Conservation (phyloP, 2,113 vertebrate species). For the Furnarius figulus region DNA sequence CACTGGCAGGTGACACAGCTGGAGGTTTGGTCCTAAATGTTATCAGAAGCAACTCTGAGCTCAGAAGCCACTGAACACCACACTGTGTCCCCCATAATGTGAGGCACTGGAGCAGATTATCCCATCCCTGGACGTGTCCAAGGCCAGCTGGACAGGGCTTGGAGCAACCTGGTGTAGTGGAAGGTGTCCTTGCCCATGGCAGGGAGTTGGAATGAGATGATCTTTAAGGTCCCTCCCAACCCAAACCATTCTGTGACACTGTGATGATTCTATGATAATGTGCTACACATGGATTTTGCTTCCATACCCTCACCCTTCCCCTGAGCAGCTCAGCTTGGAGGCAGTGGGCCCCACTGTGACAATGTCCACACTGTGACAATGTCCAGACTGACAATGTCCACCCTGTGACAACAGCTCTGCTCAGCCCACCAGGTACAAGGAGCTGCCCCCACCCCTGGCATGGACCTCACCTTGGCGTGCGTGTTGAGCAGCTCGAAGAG, state of each 20-base stretch:
- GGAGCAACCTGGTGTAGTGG: accelerated
- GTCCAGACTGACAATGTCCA: background rate
- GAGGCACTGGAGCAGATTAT: background rate
- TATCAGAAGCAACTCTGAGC: background rate
- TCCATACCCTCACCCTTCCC: background rate
- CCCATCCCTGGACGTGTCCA: background rate
- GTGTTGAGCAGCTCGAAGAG: slow-evolving; percentile 97
- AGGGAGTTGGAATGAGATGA: accelerated
- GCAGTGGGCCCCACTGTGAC: background rate
- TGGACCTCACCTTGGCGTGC: slow-evolving; percentile 85
- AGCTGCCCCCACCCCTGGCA: background rate
- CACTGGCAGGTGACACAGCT: background rate
- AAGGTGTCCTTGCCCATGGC: background rate
- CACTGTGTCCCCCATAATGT: background rate
- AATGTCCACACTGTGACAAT: background rate
- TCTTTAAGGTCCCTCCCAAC: background rate
- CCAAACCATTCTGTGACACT: background rate
- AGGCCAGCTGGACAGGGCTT: accelerated
- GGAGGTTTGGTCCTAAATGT: background rate
- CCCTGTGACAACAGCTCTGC: background rate
- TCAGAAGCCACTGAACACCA: background rate
- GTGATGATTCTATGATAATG: too few species aligned
- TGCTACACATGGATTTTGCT: background rate
- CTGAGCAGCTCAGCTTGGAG: background rate
- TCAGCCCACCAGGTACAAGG: background rate